Conservation (phyloP, 1,140 invertebrate genomes). For the Hyles euphorbiae region DNA sequence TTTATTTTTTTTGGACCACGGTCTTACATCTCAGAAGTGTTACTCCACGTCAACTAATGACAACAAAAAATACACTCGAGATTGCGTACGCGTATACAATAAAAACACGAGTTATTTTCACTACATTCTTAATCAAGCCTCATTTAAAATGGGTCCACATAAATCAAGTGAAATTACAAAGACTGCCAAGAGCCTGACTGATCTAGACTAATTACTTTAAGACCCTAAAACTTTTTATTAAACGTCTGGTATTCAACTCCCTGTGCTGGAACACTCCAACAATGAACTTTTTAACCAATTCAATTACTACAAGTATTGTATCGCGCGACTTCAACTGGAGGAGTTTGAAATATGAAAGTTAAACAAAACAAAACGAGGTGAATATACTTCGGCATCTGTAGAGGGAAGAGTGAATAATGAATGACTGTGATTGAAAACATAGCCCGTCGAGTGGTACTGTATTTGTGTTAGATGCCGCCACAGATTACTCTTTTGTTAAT, state of each 20-base stretch:
- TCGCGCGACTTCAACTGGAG: conserved; percentile 45
- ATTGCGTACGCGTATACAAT: conserved; percentile 29
- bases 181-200: conserved; percentile 6
- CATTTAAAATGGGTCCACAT: conserved; percentile 16
- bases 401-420: conserved; percentile 72
- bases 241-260: conserved; percentile 28
- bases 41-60: conserved; percentile 69
- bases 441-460: conserved; percentile 51
- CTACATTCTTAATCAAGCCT: conserved; percentile 10
- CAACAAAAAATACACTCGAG: conserved; percentile 60
- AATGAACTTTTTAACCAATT: conserved; percentile 52
- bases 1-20: conserved; percentile 65
- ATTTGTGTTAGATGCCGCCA: conserved; percentile 71
- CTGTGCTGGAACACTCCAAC: conserved; percentile 33
- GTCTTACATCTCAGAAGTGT: conserved; percentile 51
- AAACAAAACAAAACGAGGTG: conserved; percentile 67
- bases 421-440: conserved; percentile 69
- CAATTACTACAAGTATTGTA: conserved; percentile 63
- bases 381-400: conserved; percentile 64
- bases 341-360: conserved; percentile 68
- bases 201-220: conserved; percentile 10
- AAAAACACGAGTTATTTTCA: conserved; percentile 18
- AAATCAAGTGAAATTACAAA: conserved; percentile 19
- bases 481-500: conserved; percentile 71
- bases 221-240: conserved; percentile 8